Base-by-base conservation (phyloP, 2,888 invertebrate genomes). In the Cryptops parisi region DNA sequence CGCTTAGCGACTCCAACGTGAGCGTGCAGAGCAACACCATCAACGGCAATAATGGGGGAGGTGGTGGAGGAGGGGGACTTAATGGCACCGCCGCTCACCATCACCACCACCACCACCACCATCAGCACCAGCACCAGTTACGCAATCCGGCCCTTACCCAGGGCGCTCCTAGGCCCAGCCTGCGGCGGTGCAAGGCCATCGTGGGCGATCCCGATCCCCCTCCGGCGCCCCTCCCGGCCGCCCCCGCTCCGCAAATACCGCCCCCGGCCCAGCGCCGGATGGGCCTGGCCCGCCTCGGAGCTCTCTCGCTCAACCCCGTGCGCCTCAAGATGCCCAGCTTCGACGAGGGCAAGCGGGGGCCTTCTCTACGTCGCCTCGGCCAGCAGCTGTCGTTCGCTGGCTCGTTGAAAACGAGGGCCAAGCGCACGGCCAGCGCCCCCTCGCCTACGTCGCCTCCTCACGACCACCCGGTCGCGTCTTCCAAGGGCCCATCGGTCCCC, bases 241-340 rank as follows among this genome's bases (percentile, higher is more conserved):
- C 21, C 5, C 43, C 9, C 19, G 15, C 9, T 9, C 15, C 22
- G 9, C 46, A n/a, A n/a, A n/a, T n/a, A n/a, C n/a, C n/a, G n/a
- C 6, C 21, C 5, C 43, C 9, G 9, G 15, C 9, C 9, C 15
- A 24, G 9, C 46, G 46, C 21, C 4, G 4, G 9, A 27, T 38
- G 19, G 52, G 44, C 21, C 24, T 52, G 27, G 52, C 39, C 15
- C 49, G 53, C 17, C 26, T 53, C 23, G 27, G 43, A 26, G 46
- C 53, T 12, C 53, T 55, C 2, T 52, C 52, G 17, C 22, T 52
- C 17, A 52, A 43, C 27, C 43, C 43, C 26, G 52, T 52, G 21
- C 27, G 38, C 2, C 50, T 56, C 19, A 44, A 48, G 49, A 45
- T 54, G 50, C 56, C 56, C 21, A 56, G 56, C 45, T 56, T 56